Conservation (phyloP, 2,888 invertebrate species). For the Chorisops tibialis region DNA sequence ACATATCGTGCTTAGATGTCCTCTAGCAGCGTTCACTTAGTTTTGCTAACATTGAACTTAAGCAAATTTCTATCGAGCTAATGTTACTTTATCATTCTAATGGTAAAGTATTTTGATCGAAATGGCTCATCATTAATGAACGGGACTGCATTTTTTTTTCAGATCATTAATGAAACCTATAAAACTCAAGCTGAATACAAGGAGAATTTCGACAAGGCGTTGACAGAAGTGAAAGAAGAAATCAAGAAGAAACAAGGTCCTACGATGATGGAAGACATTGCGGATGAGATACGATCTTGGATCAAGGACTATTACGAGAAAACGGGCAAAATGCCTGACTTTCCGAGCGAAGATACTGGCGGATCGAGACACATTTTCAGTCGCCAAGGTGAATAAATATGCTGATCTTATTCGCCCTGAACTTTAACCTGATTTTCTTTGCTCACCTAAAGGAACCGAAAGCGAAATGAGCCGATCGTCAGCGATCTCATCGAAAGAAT, state of each 20-base stretch:
- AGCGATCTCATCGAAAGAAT: conserved; percentile 71
- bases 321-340: conserved; percentile 84
- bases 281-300: conserved; percentile 84
- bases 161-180: conserved; percentile 54
- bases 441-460: conserved; percentile 58
- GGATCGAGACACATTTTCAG: conserved; percentile 83
- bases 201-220: conserved; percentile 66
- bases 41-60: too few species aligned
- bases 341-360: conserved; percentile 87
- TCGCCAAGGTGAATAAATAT: conserved; percentile 63
- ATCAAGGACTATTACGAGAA: conserved; percentile 76
- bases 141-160: not conserved
- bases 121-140: not conserved
- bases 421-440: not conserved
- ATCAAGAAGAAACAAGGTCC: conserved; percentile 69
- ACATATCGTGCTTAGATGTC: too few species aligned
- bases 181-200: conserved; percentile 65
- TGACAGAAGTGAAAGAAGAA: conserved; percentile 60
- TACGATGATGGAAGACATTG: conserved; percentile 79
- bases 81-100: too few species aligned
- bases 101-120: too few species aligned
- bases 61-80: too few species aligned
- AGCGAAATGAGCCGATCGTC: conserved; percentile 79
- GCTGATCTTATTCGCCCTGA: too few species aligned
- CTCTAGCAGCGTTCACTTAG: too few species aligned